Evolutionary conservation across 2,888 invertebrate species (phyloP), one percentile per base, ranked within the genome.

Genomic region (Megalurothrips usitatus): DNA sequence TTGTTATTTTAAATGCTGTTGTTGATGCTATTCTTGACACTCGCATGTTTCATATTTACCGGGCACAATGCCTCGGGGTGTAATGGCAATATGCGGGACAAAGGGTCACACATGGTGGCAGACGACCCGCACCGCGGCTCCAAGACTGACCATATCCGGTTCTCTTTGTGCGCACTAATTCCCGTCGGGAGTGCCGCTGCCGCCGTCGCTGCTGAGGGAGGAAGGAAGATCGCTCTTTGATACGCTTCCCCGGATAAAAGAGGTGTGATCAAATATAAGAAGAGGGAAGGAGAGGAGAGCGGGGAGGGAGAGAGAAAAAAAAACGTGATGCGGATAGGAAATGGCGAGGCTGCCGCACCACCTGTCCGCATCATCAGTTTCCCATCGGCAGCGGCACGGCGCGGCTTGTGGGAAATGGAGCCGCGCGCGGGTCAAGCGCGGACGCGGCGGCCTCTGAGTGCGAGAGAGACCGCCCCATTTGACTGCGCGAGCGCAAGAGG

Each of bases 1-100:
- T 75, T 75, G 68, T 75, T 75, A 75, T 75, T 75, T 75, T 75
- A 75, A 75, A 75, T 75, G 68, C 68, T 75, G 68, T 75, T 75
- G 68, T 75, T 75, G 68, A 75, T 75, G 68, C 68, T 75, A 75
- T 75, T 75, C 68, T 75, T 75, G 68, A 75, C 68, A 75, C 68
- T 75, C 68, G 26, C 68, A 75, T 75, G 68, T 75, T 75, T 75
- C 68, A 75, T 75, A 75, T 75, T 75, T 75, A 75, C 12, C 68
- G 23, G 12, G 26, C 23, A 75, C 68, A 75, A 75, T 75, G 68
- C 26, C 23, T 0, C 68, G 12, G 68, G 26, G 68, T 75, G 68
- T 75, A 75, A 75, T 75, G 26, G 68, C 68, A 26, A 75, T 23
- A 23, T 23, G 8, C 26, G 68, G 26, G 26, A 75, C 68, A 75